phyloP scores from a whole-genome alignment of 2,113 vertebrate species.

The Lethenteron reissneri region DNA sequence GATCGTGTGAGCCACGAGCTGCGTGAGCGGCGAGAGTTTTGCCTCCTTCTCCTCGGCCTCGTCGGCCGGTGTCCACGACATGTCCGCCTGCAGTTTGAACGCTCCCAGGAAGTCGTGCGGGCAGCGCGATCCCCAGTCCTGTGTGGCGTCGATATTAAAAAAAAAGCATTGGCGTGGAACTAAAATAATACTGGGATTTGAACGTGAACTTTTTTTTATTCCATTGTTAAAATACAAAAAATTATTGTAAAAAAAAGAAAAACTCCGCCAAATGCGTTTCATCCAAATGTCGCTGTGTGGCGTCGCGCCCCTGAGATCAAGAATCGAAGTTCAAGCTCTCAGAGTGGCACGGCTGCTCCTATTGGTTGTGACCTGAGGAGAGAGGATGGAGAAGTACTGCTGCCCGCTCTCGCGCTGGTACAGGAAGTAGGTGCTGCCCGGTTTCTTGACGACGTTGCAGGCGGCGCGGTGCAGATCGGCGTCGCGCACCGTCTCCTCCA shows the following conservation, averaged over 20 bases:
- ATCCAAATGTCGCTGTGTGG: no score
- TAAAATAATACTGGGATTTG: neutral
- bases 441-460: slow-evolving; percentile 83
- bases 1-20: no score
- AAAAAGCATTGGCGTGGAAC: neutral
- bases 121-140: slow-evolving; percentile 71
- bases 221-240: no score
- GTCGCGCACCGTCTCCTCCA: slow-evolving; percentile 68
- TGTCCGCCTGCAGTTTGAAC: slow-evolving; percentile 71
- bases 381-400: slow-evolving; percentile 80
- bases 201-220: no score
- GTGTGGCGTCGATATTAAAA: slow-evolving; percentile 10
- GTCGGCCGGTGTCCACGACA: slow-evolving; percentile 68
- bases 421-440: slow-evolving; percentile 68
- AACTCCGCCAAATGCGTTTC: no score
- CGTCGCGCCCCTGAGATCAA: no score
- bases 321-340: no score
- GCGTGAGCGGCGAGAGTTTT: slow-evolving; percentile 19
- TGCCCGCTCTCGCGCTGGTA: slow-evolving; percentile 60
- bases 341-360: neutral
- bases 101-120: slow-evolving; percentile 60
- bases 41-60: slow-evolving; percentile 45
- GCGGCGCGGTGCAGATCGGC: slow-evolving; percentile 63
- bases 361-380: slow-evolving; percentile 44
- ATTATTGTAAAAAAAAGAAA: no score